Evolutionary conservation across 2,797 vertebrate genomes (phyloP), one percentile per base, ranked within the genome.

Genomic region (Rhinatrema bivittatum): DNA sequence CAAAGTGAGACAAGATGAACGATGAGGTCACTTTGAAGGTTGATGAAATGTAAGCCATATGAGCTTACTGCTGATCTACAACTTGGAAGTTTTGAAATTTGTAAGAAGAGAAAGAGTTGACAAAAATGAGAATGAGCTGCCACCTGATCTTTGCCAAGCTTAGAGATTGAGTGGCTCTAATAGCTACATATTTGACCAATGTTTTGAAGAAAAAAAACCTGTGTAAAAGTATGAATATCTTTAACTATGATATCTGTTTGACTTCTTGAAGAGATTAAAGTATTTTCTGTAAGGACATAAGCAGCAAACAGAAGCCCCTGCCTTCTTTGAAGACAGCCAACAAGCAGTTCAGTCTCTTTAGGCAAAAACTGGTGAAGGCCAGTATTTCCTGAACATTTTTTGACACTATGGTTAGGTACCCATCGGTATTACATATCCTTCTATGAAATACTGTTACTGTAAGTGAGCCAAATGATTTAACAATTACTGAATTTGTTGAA

Each of bases 61-160:
- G 76, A 70, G 63, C 73, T 74, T 53, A 67, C 72, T 62, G 58
- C 69, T 76, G 79, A 81, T 73, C 75, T 76, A 64, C 72, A 63
- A 55, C 63, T 56, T 58, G 61, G 76, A 77, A 62, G 66, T 74
- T 61, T 65, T 62, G 67, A 70, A 49, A 65, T 50, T 16, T 56
- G 63, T 33, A 50, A 39, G 56, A 67, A 69, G 57, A 67, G 49
- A 72, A 29, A 74, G 76, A 74, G 76, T 38, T 74, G 77, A 78
- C 55, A 58, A 43, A 48, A 51, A 32, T 55, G 64, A 61, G 65
- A 56, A 31, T 57, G 59, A 53, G 36, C 61, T 41, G 61, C 65
- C 72, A 70, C 74, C 70, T 55, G 70, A 64, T 53, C 64, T 78
- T 78, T 83, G 81, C 81, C 81, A 85, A 53, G 35, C 54, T 62